These are phyloP conservation scores for Tiphia femorata DNA, from an alignment of 2,888 invertebrate species.

Conservation along the genomic window DNA sequence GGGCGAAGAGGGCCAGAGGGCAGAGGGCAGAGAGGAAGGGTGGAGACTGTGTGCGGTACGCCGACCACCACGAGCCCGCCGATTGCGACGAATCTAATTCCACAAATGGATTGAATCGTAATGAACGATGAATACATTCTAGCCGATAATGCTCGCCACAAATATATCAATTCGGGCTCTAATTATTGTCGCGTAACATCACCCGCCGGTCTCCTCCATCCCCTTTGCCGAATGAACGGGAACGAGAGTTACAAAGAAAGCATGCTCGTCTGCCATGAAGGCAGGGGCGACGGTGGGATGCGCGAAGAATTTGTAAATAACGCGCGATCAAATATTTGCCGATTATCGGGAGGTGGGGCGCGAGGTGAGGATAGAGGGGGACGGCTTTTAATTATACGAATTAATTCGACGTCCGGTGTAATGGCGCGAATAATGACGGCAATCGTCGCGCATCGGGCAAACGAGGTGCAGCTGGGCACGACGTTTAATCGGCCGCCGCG, in stretches of 20 bases:
- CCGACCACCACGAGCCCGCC: neutral
- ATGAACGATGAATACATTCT: conserved; percentile 19
- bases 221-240: neutral
- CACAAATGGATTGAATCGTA: conserved; percentile 26
- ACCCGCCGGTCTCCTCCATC: neutral
- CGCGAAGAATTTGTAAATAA: conserved; percentile 36
- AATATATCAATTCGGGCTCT: conserved; percentile 24
- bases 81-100: conserved; percentile 16
- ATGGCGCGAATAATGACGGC: conserved; percentile 10
- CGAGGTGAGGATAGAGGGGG: too few relatives aligned
- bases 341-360: conserved; percentile 18
- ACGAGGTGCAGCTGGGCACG: too few relatives aligned
- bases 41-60: neutral
- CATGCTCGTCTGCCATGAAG: conserved; percentile 24
- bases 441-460: conserved; percentile 1
- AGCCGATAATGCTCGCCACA: conserved; percentile 21
- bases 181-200: conserved; percentile 26
- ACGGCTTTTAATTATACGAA: conserved; percentile 35
- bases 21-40: neutral
- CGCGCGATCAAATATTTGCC: conserved; percentile 30
- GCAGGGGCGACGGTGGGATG: conserved; percentile 3
- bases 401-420: conserved; percentile 5
- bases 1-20: too few relatives aligned
- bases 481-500: too few relatives aligned
- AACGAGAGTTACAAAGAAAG: conserved; percentile 1